A percentile compares a stretch with the other conserved stretches of the same genome.
These are phyloP conservation scores for Pempheris klunzingeri DNA, from an alignment of 2,797 vertebrate genomes.

Conservation along the genomic window DNA sequence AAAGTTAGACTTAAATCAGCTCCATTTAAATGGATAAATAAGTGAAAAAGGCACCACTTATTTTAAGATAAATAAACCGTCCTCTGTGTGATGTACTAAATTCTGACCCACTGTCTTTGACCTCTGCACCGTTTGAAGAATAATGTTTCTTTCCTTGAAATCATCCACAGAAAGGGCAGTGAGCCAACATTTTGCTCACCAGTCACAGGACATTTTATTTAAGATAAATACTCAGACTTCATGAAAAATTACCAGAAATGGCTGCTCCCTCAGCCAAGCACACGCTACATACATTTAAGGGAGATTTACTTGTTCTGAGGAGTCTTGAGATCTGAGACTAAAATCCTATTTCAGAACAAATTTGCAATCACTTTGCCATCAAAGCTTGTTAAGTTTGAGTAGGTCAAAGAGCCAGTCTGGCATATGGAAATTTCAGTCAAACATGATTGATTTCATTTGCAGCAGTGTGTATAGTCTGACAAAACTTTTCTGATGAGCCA, in stretches of 20 bases:
- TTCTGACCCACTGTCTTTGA: constrained; percentile 35
- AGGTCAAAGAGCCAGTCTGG: constrained; percentile 56
- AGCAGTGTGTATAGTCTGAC: constrained; percentile 19
- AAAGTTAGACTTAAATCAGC: constrained; percentile 18
- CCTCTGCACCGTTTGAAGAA: constrained; percentile 35
- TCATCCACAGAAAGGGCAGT: constrained; percentile 13
- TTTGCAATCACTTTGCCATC: constrained; percentile 55
- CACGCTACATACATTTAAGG: constrained; percentile 5
- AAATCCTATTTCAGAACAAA: constrained; percentile 53
- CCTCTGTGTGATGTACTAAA: constrained; percentile 5
- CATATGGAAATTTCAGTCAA: constrained; percentile 56
- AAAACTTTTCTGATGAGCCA: constrained; percentile 47
- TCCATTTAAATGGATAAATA: constrained; percentile 13
- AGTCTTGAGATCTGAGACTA: constrained; percentile 44
- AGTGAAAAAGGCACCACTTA: constrained; percentile 11
- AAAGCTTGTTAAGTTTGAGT: constrained; percentile 61
- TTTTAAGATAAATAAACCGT: constrained; percentile 32
- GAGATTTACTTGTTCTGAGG: constrained; percentile 39
- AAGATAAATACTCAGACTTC: constrained; percentile 49
- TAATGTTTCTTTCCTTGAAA: constrained; percentile 31
- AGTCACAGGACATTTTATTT: constrained; percentile 31
- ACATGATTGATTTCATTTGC: constrained; percentile 65
- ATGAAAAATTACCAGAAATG: constrained; percentile 28
- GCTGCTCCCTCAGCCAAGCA: constrained; percentile 21
- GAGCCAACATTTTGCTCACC: constrained; percentile 21